These are phyloP conservation scores for Zalophus californianus DNA, from an alignment of 2,797 vertebrate species.

Conservation along the genomic window DNA sequence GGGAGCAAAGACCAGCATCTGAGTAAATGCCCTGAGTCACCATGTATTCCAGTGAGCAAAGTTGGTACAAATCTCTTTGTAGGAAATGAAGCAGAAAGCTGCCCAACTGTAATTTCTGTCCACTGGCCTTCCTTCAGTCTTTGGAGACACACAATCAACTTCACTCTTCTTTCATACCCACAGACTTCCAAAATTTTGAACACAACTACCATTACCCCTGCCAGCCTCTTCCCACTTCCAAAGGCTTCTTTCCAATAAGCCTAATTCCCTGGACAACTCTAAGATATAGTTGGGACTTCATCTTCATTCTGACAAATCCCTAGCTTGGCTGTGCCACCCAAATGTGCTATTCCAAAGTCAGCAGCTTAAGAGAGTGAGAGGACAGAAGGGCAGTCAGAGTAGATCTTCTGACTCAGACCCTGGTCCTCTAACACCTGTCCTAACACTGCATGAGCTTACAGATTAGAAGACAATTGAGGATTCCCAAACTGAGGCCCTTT, in stretches of 20 bases:
- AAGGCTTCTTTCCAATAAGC: not conserved
- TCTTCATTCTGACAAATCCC: not conserved
- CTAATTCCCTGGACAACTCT: not conserved
- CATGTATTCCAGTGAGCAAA: not conserved
- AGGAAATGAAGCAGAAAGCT: not conserved
- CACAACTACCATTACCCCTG: not conserved
- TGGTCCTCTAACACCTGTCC: not conserved
- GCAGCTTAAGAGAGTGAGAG: not conserved
- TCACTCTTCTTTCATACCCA: not conserved
- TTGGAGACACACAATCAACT: not conserved
- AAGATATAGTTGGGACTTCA: fast-evolving
- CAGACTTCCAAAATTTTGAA: not conserved
- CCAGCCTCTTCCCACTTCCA: not conserved
- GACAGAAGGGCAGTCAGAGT: not conserved
- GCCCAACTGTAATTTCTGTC: not conserved
- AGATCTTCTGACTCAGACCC: not conserved
- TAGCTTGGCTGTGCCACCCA: not conserved
- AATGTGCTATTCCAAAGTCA: not conserved
- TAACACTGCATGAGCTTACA: not conserved
- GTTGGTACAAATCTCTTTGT: not conserved
- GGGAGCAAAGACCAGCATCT: not conserved
- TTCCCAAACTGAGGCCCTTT: not conserved
- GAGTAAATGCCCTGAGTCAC: not conserved
- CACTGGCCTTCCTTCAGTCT: not conserved
- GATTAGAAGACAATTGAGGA: fast-evolving